Percentiles rank a stretch among this genome's conserved stretches.
Conservation (phyloP, 2,113 vertebrate species). For the Petaurus breviceps region DNA sequence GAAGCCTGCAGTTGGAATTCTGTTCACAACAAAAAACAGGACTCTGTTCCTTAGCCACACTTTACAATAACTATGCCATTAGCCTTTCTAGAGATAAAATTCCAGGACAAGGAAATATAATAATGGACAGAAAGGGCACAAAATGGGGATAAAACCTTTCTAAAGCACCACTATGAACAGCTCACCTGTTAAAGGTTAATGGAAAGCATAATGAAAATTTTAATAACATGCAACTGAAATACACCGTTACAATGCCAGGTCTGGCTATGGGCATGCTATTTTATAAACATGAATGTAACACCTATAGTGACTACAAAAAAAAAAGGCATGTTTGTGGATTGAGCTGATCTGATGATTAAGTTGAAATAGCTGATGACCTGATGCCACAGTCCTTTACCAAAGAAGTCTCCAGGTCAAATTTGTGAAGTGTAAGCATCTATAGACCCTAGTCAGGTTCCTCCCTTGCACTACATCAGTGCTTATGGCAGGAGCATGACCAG, state of each 20-base stretch:
- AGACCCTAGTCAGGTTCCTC: not conserved
- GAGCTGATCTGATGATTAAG: not conserved
- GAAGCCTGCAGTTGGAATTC: not conserved
- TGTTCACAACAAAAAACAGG: not conserved
- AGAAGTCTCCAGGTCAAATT: not conserved
- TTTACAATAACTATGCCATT: not conserved
- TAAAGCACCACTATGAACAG: not conserved
- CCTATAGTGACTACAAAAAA: not conserved
- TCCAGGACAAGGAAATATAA: too few species aligned
- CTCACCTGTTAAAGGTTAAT: not conserved
- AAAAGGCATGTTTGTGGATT: not conserved
- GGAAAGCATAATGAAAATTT: not conserved
- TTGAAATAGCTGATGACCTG: not conserved
- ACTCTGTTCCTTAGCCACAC: not conserved
- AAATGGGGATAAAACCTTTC: not conserved
- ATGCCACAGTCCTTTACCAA: conserved; percentile 1
- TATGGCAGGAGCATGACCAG: not conserved
- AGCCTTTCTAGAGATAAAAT: not conserved
- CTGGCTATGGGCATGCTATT: not conserved
- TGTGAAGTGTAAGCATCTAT: not conserved
- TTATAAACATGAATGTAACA: not conserved
- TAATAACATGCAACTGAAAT: not conserved
- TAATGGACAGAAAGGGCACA: not conserved
- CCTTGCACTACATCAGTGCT: not conserved
- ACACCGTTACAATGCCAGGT: not conserved